Evolutionary conservation across 2,888 invertebrate genomes (phyloP).

Genomic region (Capitulum mitella): DNA sequence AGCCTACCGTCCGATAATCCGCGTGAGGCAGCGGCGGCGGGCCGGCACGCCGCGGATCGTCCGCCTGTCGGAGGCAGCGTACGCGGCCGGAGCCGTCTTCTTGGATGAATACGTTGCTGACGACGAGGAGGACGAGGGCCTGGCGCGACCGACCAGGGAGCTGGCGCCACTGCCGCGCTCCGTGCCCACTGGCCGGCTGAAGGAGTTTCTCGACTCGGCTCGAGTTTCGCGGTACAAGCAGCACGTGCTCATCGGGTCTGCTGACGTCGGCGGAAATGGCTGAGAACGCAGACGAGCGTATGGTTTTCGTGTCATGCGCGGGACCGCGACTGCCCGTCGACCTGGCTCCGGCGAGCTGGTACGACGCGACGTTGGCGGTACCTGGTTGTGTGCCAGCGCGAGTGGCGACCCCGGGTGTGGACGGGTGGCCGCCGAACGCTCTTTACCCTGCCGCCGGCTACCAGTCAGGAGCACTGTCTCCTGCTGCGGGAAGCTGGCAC

Average conservation of each 20-base stretch:
- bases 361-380: too few species aligned
- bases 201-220: conserved; percentile 6
- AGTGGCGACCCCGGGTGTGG: too few species aligned
- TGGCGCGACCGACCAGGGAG: background rate
- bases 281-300: background rate
- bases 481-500: background rate
- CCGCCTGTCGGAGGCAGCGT: background rate
- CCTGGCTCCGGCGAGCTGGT: background rate
- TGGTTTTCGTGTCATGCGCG: background rate
- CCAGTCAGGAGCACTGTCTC: background rate
- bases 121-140: background rate
- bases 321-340: background rate
- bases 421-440: too few species aligned
- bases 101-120: background rate
- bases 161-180: background rate
- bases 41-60: background rate
- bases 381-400: too few species aligned
- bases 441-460: background rate
- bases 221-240: background rate
- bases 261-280: background rate
- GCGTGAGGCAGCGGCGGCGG: background rate
- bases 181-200: background rate
- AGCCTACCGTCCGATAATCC: background rate
- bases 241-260: background rate
- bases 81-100: background rate